phyloP scores from a whole-genome alignment of 2,797 vertebrate species.

The Falco berigora region DNA sequence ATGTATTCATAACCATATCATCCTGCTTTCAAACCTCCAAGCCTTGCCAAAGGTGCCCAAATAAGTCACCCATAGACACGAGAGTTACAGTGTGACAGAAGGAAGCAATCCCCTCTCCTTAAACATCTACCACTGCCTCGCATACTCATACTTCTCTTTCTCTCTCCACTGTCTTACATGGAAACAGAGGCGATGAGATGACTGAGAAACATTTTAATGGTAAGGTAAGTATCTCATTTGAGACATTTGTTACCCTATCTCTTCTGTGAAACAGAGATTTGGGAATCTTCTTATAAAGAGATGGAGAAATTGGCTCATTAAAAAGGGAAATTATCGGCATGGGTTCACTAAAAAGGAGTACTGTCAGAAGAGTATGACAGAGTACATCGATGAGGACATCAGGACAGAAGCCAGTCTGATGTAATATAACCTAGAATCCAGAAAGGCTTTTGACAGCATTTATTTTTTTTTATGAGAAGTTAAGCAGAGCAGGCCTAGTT shows the following conservation, averaged over 20 bases:
- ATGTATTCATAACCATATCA: rapidly evolving
- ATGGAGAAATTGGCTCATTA: slow-evolving; percentile 35
- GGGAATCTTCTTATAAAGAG: background rate
- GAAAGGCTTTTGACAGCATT: slow-evolving; percentile 41
- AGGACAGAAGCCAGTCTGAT: slow-evolving; percentile 36
- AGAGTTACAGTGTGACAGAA: background rate
- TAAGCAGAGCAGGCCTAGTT: slow-evolving; percentile 41
- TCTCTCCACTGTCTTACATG: background rate
- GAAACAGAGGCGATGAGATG: background rate
- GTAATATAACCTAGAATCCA: slow-evolving; percentile 45
- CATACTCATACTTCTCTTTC: too few species aligned
- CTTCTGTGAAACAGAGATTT: background rate
- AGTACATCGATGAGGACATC: background rate
- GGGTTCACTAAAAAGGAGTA: slow-evolving; percentile 6
- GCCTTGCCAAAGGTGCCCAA: background rate
- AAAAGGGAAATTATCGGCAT: slow-evolving; percentile 7
- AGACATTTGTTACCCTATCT: background rate
- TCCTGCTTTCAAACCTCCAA: background rate
- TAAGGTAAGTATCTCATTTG: background rate
- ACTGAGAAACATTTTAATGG: background rate
- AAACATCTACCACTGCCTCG: background rate
- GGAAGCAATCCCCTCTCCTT: background rate
- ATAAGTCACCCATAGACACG: background rate
- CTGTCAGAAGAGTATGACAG: slow-evolving; percentile 40
- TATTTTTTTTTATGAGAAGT: background rate